These are phyloP conservation scores for Oreochromis mossambicus DNA, from an alignment of 2,797 vertebrate genomes.

Conservation along the genomic window DNA sequence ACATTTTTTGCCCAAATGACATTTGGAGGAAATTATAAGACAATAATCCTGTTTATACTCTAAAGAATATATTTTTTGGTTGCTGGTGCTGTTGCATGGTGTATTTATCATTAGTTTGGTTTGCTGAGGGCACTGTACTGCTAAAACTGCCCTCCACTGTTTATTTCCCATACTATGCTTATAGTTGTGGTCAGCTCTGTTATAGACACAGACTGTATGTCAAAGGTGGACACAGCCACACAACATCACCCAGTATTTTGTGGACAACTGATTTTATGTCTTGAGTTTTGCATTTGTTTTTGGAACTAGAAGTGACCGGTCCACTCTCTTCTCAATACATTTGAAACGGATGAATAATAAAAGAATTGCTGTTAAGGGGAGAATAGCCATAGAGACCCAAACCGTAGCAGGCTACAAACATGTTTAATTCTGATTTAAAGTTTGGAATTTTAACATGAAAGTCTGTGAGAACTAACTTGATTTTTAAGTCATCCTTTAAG, in stretches of 20 bases:
- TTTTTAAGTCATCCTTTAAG: no score
- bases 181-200: background rate
- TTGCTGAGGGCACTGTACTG: background rate
- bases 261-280: background rate
- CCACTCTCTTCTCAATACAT: background rate
- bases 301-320: background rate
- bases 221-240: background rate
- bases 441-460: background rate
- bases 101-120: background rate
- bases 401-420: no score
- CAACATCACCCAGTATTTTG: background rate
- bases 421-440: background rate
- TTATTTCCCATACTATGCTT: background rate
- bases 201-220: background rate
- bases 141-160: background rate
- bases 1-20: background rate
- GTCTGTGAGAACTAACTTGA: background rate
- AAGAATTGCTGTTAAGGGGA: background rate
- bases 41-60: background rate
- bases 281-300: background rate
- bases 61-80: background rate
- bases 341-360: accelerated
- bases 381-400: no score
- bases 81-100: background rate
- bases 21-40: background rate